phyloP scores from a whole-genome alignment of 2,113 vertebrate species.

The Nycticryphes semicollaris region DNA sequence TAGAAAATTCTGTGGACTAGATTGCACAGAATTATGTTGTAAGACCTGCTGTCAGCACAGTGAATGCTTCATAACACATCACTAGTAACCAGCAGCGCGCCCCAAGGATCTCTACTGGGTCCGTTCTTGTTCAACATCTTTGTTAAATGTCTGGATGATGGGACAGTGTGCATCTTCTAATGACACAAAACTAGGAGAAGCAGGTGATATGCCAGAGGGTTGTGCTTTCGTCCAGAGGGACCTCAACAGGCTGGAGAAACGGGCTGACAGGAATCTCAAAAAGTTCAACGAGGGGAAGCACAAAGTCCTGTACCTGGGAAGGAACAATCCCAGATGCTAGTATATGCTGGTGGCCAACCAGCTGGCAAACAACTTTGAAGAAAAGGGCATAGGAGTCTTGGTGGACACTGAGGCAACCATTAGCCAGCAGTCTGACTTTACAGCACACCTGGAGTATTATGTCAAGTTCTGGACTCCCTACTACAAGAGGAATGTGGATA shows the following conservation, averaged over 20 bases:
- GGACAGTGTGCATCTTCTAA: background rate
- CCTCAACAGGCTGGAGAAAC: background rate
- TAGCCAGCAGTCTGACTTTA: background rate
- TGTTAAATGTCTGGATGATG: background rate
- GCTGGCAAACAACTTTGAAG: background rate
- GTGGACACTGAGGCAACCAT: background rate
- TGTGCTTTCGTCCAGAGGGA: background rate
- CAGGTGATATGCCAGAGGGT: background rate
- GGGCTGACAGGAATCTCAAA: background rate
- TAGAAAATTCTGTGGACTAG: background rate
- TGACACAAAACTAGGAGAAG: background rate
- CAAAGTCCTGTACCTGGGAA: background rate
- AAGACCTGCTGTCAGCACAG: background rate
- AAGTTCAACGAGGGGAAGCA: background rate
- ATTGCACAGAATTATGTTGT: background rate
- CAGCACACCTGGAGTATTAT: background rate
- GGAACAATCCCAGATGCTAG: background rate
- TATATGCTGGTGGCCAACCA: background rate
- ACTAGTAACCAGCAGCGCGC: fast-evolving
- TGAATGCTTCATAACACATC: background rate
- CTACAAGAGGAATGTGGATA: background rate
- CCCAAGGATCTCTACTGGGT: background rate
- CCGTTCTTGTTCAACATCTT: background rate
- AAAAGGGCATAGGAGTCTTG: background rate
- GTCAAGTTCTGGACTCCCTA: background rate